Evolutionary conservation across 2,797 vertebrate genomes (phyloP), one percentile per base, ranked within the genome.

Genomic region (Gouania willdenowi): DNA sequence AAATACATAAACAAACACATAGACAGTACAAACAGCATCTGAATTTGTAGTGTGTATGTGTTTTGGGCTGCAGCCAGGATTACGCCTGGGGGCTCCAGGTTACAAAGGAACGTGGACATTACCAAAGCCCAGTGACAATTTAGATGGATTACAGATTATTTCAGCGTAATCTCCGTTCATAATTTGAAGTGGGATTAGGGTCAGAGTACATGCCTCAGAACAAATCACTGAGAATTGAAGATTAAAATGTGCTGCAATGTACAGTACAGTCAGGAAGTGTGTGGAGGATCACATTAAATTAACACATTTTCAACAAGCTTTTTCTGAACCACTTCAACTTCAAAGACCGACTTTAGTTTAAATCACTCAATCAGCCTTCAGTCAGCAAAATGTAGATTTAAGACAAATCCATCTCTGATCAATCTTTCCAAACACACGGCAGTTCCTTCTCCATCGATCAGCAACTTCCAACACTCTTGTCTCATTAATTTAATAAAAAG

Each of bases 91-190:
- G n/a, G n/a, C n/a, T n/a, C n/a, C n/a, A n/a, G n/a, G n/a, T n/a
- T n/a, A n/a, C n/a, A n/a, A n/a, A n/a, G n/a, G n/a, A n/a, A n/a
- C n/a, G n/a, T n/a, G n/a, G n/a, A n/a, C 36, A n/a, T n/a, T n/a
- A n/a, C n/a, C n/a, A n/a, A n/a, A n/a, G n/a, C n/a, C n/a, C n/a
- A n/a, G n/a, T 51, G 52, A 54, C 57, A 59, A 46, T 83, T 84
- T 67, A 68, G 56, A 49, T 77, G 71, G 69, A 82, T 76, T 63
- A 74, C 61, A 67, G 69, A 74, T 71, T n/a, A n/a, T n/a, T 72
- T 63, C 34, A 45, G 3, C 36, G 36, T 66, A 75, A 81, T 76
- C 75, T 74, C 47, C 47, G 17, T 19, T 66, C 47, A 57, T 71
- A 70, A 70, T 81, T 77, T 45, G 59, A 63, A 53, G 54, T 26